Evolutionary conservation across 2,888 invertebrate genomes (phyloP).

Genomic region (Dastarcus helophoroides): DNA sequence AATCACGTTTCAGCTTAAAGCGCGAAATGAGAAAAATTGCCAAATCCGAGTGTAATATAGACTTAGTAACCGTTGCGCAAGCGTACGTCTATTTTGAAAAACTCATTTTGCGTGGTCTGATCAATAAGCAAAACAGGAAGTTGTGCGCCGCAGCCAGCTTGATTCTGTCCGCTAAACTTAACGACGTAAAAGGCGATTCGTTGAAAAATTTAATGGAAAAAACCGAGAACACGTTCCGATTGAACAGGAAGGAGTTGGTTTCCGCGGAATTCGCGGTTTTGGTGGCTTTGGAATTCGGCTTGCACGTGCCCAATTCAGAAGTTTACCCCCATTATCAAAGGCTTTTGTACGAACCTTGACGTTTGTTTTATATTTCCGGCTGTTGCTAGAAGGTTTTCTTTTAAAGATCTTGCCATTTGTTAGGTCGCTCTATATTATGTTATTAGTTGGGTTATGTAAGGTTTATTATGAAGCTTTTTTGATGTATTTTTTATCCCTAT

Average conservation of each 20-base stretch:
- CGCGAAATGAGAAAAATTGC: slow-evolving; percentile 91
- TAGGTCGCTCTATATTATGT: too few relatives aligned
- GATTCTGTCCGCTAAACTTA: slow-evolving; percentile 88
- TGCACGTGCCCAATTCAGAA: slow-evolving; percentile 85
- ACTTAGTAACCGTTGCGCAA: slow-evolving; percentile 87
- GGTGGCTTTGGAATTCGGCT: slow-evolving; percentile 87
- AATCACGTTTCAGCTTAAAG: slow-evolving; percentile 76
- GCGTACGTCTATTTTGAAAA: slow-evolving; percentile 99
- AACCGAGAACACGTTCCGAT: slow-evolving; percentile 79
- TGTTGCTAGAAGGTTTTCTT: neutral
- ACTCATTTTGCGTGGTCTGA: slow-evolving; percentile 78
- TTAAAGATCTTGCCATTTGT: slow-evolving; percentile 2
- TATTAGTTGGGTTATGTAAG: too few relatives aligned
- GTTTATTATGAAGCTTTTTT: too few relatives aligned
- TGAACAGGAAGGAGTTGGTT: slow-evolving; percentile 83
- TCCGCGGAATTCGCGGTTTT: slow-evolving; percentile 89
- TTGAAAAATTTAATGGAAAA: slow-evolving; percentile 84
- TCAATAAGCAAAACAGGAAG: slow-evolving; percentile 92
- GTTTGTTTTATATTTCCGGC: slow-evolving; percentile 11
- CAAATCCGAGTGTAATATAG: slow-evolving; percentile 68
- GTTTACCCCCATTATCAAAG: slow-evolving; percentile 93
- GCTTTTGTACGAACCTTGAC: slow-evolving; percentile 84
- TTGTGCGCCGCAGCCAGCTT: slow-evolving; percentile 92
- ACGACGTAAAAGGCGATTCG: slow-evolving; percentile 87
- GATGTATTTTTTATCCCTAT: too few relatives aligned